Evolutionary conservation across 1,140 invertebrate genomes (phyloP).

Genomic region (Xylocopa sonorina): DNA sequence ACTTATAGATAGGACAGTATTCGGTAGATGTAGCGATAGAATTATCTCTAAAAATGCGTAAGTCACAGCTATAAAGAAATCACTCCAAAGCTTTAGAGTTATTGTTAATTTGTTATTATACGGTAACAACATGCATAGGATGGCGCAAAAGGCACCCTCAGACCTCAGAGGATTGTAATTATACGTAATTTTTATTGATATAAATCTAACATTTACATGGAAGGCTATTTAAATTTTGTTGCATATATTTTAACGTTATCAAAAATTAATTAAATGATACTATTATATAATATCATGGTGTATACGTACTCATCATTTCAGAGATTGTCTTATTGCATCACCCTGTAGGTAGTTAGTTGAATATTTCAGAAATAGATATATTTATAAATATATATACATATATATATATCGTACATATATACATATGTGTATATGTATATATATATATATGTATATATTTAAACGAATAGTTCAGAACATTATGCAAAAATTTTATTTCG

Average conservation of each 20-base stretch:
- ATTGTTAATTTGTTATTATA: constrained; percentile 75
- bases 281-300: background rate
- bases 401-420: too few relatives aligned
- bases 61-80: constrained; percentile 72
- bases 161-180: background rate
- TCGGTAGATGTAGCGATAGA: constrained; percentile 71
- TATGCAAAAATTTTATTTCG: constrained; percentile 56
- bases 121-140: constrained; percentile 51
- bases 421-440: constrained; percentile 50
- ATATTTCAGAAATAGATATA: too few relatives aligned
- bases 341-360: constrained; percentile 65
- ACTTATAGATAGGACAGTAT: constrained; percentile 80
- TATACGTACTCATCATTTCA: constrained; percentile 6
- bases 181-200: background rate
- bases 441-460: constrained; percentile 54
- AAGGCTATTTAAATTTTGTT: constrained; percentile 11
- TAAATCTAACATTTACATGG: background rate
- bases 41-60: constrained; percentile 63
- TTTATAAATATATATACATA: too few relatives aligned
- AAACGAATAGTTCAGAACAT: constrained; percentile 54
- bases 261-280: background rate
- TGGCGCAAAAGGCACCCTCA: constrained; percentile 53
- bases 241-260: constrained; percentile 12
- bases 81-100: constrained; percentile 80
- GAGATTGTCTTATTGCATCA: constrained; percentile 62